Percentiles rank a stretch among this genome's conserved stretches.
Evolutionary conservation across 2,113 vertebrate species (phyloP).

Genomic region (Oncorhynchus tshawytscha): DNA sequence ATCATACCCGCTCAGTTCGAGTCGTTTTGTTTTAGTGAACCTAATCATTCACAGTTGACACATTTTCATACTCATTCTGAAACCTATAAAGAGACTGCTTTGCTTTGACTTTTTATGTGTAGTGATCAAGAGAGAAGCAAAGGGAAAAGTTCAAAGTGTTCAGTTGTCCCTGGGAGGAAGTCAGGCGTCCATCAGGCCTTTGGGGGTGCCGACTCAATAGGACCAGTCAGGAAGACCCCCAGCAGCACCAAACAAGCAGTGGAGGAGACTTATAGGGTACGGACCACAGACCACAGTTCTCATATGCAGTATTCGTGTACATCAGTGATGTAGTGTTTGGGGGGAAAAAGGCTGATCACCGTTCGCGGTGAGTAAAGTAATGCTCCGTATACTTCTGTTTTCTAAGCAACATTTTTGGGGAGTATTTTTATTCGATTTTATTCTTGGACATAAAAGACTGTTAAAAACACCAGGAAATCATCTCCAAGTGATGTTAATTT

Average conservation of each 20-base stretch:
- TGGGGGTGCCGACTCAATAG: constrained; percentile 15
- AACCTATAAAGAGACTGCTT: constrained; percentile 27
- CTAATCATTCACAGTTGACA: too few relatives aligned
- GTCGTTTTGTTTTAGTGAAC: not conserved
- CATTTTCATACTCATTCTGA: not conserved
- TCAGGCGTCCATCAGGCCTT: not conserved
- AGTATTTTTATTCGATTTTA: not conserved
- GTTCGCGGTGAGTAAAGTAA: too few relatives aligned
- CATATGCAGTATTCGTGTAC: not conserved
- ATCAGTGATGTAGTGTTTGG: not conserved
- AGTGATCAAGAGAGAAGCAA: constrained; percentile 64
- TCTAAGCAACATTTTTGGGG: not conserved
- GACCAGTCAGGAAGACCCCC: constrained; percentile 31
- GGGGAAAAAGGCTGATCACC: too few relatives aligned
- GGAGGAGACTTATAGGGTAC: constrained; percentile 74
- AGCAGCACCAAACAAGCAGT: constrained; percentile 42
- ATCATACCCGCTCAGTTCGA: too few relatives aligned
- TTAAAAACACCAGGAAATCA: too few relatives aligned
- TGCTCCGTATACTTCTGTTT: not conserved
- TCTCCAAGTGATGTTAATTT: too few relatives aligned
- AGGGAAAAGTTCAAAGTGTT: constrained; percentile 49
- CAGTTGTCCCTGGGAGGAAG: constrained; percentile 41
- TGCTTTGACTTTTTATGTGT: constrained; percentile 35
- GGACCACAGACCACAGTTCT: not conserved
- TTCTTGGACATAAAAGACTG: too few relatives aligned